Conservation (phyloP, 2,888 invertebrate genomes). For the Apocheima hispidaria region DNA sequence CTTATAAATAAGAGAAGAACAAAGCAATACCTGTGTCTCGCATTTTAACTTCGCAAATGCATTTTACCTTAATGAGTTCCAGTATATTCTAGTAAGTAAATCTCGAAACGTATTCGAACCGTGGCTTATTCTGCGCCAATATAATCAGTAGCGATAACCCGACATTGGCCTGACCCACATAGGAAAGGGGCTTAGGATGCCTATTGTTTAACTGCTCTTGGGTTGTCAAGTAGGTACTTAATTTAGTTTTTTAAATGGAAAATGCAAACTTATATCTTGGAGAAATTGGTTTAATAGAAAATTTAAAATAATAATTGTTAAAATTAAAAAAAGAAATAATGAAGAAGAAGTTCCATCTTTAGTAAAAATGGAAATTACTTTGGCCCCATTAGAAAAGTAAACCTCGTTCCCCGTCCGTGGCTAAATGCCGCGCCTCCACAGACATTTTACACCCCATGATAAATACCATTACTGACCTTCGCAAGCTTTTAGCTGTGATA, state of each 20-base stretch:
- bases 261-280: no score
- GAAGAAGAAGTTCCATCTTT: no score
- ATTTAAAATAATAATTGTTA: no score
- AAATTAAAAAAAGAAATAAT: no score
- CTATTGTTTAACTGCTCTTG: background rate
- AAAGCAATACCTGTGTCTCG: background rate
- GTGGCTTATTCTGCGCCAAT: slow-evolving; percentile 33
- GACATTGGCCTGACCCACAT: slow-evolving; percentile 77
- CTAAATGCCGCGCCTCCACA: slow-evolving; percentile 63
- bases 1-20: no score
- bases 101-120: slow-evolving; percentile 3
- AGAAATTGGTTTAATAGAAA: no score
- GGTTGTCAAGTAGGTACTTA: background rate
- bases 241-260: no score
- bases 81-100: slow-evolving; percentile 18
- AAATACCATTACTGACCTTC: slow-evolving; percentile 36
- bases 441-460: slow-evolving; percentile 61
- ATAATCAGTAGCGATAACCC: slow-evolving; percentile 57
- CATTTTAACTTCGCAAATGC: slow-evolving; percentile 1
- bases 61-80: slow-evolving; percentile 15
- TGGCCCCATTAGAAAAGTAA: slow-evolving; percentile 63
- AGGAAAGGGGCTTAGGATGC: slow-evolving; percentile 4
- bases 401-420: slow-evolving; percentile 39
- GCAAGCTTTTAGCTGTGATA: slow-evolving; percentile 33
- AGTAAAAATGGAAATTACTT: background rate